Percentiles rank a stretch among this genome's conserved stretches.
phyloP scores from a whole-genome alignment of 1,140 invertebrate genomes.

The Lasaia peninsularis region DNA sequence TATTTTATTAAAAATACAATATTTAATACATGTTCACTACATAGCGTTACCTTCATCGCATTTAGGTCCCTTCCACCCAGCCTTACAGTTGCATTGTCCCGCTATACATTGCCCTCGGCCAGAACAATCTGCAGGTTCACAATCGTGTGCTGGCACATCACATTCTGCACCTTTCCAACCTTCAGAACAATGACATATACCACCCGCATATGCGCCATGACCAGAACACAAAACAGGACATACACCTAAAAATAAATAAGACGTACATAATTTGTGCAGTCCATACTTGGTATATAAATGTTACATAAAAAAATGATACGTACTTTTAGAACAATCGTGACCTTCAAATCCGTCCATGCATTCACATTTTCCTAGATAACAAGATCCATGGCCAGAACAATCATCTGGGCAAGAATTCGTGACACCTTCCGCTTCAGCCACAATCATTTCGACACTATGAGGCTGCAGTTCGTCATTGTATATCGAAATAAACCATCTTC shows the following conservation, averaged over 20 bases:
- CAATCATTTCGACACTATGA: slow-evolving; percentile 87
- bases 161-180: slow-evolving; percentile 98
- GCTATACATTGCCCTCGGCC: slow-evolving; percentile 93
- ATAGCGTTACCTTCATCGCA: slow-evolving; percentile 83
- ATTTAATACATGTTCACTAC: neutral
- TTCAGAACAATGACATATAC: slow-evolving; percentile 96
- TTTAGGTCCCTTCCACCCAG: slow-evolving; percentile 92
- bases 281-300: neutral
- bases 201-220: slow-evolving; percentile 96
- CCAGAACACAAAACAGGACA: slow-evolving; percentile 98
- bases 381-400: slow-evolving; percentile 96
- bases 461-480: slow-evolving; percentile 95
- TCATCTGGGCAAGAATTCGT: slow-evolving; percentile 95
- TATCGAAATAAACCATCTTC: slow-evolving; percentile 95
- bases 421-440: slow-evolving; percentile 90
- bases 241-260: slow-evolving; percentile 81
- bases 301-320: slow-evolving; percentile 51
- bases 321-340: slow-evolving; percentile 93
- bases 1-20: no score
- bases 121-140: slow-evolving; percentile 94
- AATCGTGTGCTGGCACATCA: slow-evolving; percentile 93
- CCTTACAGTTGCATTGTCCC: slow-evolving; percentile 92
- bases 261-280: neutral
- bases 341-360: slow-evolving; percentile 97
- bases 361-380: slow-evolving; percentile 95